Base-by-base conservation (phyloP, 2,888 invertebrate genomes). In the Athetis lepigone region DNA sequence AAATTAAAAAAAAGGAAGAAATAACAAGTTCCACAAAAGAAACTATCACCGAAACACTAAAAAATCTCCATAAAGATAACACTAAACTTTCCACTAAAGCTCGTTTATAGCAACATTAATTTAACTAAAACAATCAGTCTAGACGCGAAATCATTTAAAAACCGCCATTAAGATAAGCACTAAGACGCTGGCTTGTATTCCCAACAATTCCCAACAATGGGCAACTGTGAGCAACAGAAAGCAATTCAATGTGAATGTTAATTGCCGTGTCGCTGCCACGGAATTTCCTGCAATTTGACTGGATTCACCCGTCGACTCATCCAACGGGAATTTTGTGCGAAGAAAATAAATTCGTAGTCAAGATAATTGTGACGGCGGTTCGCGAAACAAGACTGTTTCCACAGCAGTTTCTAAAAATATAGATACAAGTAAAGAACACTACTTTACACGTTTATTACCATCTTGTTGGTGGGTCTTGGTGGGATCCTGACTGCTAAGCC, bases 251-350 rank as follows among this genome's bases (percentile, higher is more conserved):
- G 65, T 55, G 64, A 76, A 79, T 75, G 75, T 78, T 80, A 80
- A 80, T 80, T 77, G 58, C 60, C 57, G 55, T 64, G 79, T 70
- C 79, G 66, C 65, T 50, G 65, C 65, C 51, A 63, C 66, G 77
- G 80, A 74, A 79, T 80, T 80, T 80, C 80, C 78, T 80, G 80
- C 80, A 76, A 80, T 74, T 78, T 68, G 50, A 52, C 52, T 66
- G 55, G 27, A 74, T 71, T 71, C 76, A 76, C 55, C 58, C 56
- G 61, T 47, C 70, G 70, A 58, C 58, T 75, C 76, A 77, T 46
- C 43, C 57, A 13, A 21, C 8, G 51, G 40, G 45, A 64, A 77
- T 73, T 68, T 63, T 42, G 49, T 57, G 59, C 49, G n/a, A 54
- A 67, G 62, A 56, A 76, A 67, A 64, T 67, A 43, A 71, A 55